These are phyloP conservation scores for Xenotilapia caudafasciata DNA, from an alignment of 2,113 vertebrate species.

Conservation along the genomic window DNA sequence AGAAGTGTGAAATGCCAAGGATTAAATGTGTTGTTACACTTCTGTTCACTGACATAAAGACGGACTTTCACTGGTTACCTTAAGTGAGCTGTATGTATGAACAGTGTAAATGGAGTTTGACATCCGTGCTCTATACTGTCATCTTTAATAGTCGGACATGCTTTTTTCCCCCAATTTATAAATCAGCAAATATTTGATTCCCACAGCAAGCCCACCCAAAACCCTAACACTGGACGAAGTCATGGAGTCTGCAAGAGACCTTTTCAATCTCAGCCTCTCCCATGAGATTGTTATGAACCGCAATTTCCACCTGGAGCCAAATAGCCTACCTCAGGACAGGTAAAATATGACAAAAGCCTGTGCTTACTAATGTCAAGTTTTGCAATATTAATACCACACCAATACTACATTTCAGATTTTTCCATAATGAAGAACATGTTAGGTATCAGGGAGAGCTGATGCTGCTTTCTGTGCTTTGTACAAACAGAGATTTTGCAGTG, in stretches of 20 bases:
- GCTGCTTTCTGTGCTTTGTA: background rate
- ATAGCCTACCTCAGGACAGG: constrained; percentile 78
- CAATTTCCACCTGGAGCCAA: constrained; percentile 76
- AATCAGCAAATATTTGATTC: background rate
- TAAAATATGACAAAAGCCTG: constrained; percentile 20
- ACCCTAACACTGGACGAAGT: constrained; percentile 81
- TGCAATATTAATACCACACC: background rate
- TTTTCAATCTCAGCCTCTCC: constrained; percentile 81
- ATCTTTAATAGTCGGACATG: background rate
- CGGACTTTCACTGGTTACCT: background rate
- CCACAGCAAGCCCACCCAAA: constrained; percentile 85
- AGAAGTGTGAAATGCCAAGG: background rate
- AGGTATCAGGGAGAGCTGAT: background rate
- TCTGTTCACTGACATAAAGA: background rate
- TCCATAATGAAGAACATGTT: background rate
- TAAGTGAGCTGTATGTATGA: background rate
- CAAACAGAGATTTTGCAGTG: background rate
- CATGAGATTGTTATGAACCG: constrained; percentile 88
- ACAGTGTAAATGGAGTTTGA: background rate
- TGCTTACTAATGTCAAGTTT: background rate
- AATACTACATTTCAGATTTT: background rate
- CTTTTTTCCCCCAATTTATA: background rate
- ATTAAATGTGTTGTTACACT: background rate
- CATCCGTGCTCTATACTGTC: background rate
- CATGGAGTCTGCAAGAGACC: constrained; percentile 80